Percentiles rank a stretch among this genome's conserved stretches.
Evolutionary conservation across 2,113 vertebrate genomes (phyloP).

Genomic region (Oryzias celebensis): DNA sequence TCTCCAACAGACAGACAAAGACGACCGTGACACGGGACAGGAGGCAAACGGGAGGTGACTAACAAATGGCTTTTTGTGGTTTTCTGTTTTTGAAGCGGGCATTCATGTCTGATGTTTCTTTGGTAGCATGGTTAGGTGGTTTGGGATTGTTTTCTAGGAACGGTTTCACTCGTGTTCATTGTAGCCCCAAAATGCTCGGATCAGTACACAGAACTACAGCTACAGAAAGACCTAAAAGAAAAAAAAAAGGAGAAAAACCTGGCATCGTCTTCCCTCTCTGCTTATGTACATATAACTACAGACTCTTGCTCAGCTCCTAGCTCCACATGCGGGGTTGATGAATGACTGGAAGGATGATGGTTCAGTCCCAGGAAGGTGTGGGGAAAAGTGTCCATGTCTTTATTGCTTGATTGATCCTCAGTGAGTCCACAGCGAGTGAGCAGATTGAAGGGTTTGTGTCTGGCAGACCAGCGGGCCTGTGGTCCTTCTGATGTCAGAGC

Average conservation of each 20-base stretch:
- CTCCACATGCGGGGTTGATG: conserved; percentile 76
- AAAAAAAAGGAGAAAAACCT: conserved; percentile 47
- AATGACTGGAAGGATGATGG: conserved; percentile 41
- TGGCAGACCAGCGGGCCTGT: conserved; percentile 58
- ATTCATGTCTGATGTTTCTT: conserved; percentile 86
- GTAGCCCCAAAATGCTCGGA: conserved; percentile 77
- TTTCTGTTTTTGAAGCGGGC: conserved; percentile 20
- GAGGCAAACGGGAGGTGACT: conserved; percentile 40
- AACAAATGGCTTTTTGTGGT: conserved; percentile 35
- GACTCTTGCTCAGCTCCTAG: conserved; percentile 78
- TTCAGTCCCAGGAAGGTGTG: conserved; percentile 31
- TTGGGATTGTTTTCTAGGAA: conserved; percentile 73
- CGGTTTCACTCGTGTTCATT: conserved; percentile 62
- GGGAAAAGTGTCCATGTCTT: conserved; percentile 11
- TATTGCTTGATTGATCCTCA: conserved; percentile 59
- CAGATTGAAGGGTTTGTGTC: conserved; percentile 26
- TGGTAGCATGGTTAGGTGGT: conserved; percentile 89
- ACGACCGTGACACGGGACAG: conserved; percentile 26
- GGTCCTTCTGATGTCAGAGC: conserved; percentile 53
- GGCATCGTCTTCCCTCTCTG: conserved; percentile 57
- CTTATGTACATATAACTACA: conserved; percentile 76
- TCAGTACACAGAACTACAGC: conserved; percentile 76
- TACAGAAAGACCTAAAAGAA: conserved; percentile 51
- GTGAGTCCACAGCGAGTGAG: conserved; percentile 41
- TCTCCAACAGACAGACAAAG: conserved; percentile 22